These are phyloP conservation scores for Aphaenogaster rudis DNA, from an alignment of 1,140 invertebrate genomes.

Conservation along the genomic window DNA sequence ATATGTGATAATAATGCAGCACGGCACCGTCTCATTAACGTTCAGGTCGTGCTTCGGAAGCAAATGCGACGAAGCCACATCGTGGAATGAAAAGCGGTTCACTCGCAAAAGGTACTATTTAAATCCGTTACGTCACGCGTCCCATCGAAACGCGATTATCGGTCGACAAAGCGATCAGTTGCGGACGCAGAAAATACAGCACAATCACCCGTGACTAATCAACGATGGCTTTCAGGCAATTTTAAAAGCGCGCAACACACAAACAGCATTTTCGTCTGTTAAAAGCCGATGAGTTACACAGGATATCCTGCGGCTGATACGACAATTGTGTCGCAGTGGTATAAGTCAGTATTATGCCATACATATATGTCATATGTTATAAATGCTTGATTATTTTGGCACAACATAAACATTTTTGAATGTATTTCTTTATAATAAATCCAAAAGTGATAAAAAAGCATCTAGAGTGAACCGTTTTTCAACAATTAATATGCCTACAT, in stretches of 20 bases:
- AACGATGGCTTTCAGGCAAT: slow-evolving; percentile 13
- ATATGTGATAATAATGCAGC: slow-evolving; percentile 26
- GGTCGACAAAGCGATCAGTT: slow-evolving; percentile 19
- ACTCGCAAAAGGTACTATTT: slow-evolving; percentile 15
- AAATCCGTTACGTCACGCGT: slow-evolving; percentile 24
- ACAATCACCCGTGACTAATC: slow-evolving; percentile 25
- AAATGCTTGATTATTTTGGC: background rate
- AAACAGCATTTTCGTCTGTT: slow-evolving; percentile 29
- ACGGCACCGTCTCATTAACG: slow-evolving; percentile 23
- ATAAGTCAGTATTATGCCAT: slow-evolving; percentile 15
- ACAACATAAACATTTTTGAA: background rate
- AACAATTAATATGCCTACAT: no score
- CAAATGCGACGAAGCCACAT: background rate
- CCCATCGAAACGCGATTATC: slow-evolving; percentile 44
- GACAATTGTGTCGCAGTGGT: background rate
- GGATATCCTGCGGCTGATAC: background rate
- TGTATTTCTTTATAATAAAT: background rate
- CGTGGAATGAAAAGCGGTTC: slow-evolving; percentile 8
- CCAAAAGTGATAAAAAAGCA: background rate
- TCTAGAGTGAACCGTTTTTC: background rate
- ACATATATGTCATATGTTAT: background rate
- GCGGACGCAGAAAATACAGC: slow-evolving; percentile 20
- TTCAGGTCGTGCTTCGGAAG: background rate
- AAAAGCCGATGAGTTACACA: background rate
- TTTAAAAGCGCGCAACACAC: slow-evolving; percentile 9